Base-by-base conservation (phyloP, 2,888 invertebrate genomes). In the Hydraecia micacea region DNA sequence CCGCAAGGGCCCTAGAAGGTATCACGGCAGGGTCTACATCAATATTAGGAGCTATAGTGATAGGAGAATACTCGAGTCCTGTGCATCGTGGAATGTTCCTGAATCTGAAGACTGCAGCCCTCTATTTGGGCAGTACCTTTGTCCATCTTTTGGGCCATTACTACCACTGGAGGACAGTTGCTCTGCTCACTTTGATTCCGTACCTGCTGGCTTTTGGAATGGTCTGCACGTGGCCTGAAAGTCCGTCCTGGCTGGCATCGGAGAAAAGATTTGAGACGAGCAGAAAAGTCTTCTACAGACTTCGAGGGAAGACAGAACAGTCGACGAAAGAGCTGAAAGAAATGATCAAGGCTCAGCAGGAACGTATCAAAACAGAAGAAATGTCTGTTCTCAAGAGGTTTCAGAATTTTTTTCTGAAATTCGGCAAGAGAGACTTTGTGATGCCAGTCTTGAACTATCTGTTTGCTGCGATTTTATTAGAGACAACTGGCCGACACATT, bases 221-320 rank as follows among this genome's bases (percentile, higher is more conserved):
- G 8, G 92, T 97, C 9, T 88, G 94, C 13, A 95, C 97, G 0
- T 93, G 97, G 85, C 97, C 97, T 0, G 98, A 98, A 92, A 97
- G 97, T 36, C 98, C 98, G 0, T 93, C 95, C 9, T 98, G 97
- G 97, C 88, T 98, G 63, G 94, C 97, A 0, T 94, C 86, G 0
- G 87, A 83, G 78, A 96, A 95, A 7, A 92, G 93, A 21, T 91
- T 93, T 3, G 93, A 94, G 0, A 94, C 97, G 74, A 97, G 97
- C 0, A 94, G 96, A 81, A 87, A 93, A 25, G 93, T 97, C 0
- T 97, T 97, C 58, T 93, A 94, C 62, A 97, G 95, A 93, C 95
- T 97, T 68, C 93, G 97, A 80, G 97, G 97, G 9, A 88, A 91
- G n/a, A 83, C 79, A 0, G 86, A 88, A 21, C 67, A 88, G 4